Evolutionary conservation across 2,113 vertebrate species (phyloP).

Genomic region (Nesoenas mayeri): DNA sequence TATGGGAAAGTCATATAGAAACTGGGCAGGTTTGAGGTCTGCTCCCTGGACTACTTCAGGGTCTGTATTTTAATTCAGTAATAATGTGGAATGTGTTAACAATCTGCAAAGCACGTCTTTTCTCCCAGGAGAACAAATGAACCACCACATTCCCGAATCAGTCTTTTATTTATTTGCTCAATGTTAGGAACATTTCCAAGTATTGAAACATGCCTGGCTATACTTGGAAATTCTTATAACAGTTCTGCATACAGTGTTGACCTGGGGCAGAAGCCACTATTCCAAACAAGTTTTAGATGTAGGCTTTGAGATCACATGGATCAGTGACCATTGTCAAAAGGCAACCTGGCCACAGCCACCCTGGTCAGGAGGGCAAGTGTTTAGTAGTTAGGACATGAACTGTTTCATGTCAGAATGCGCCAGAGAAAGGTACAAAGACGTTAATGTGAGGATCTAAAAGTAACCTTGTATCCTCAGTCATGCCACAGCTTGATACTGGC

Average conservation of each 20-base stretch:
- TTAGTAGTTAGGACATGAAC: not conserved
- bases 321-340: not conserved
- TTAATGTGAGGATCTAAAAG: not conserved
- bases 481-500: not conserved
- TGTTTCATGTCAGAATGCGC: not conserved
- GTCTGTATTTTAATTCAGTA: slow-evolving; percentile 1
- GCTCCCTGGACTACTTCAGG: not conserved
- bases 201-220: not conserved
- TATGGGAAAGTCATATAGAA: not conserved
- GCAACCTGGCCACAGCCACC: not conserved
- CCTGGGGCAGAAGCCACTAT: not conserved
- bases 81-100: not conserved
- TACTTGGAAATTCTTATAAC: not conserved
- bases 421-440: not conserved
- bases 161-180: not conserved
- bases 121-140: not conserved
- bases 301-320: not conserved
- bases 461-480: not conserved
- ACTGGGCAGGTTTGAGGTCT: not conserved
- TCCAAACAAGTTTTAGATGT: not conserved
- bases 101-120: not conserved
- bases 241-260: not conserved
- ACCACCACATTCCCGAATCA: not conserved
- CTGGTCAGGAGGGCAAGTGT: not conserved
- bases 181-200: not conserved